Conservation (phyloP, 2,797 vertebrate genomes). For the Cuniculus paca region DNA sequence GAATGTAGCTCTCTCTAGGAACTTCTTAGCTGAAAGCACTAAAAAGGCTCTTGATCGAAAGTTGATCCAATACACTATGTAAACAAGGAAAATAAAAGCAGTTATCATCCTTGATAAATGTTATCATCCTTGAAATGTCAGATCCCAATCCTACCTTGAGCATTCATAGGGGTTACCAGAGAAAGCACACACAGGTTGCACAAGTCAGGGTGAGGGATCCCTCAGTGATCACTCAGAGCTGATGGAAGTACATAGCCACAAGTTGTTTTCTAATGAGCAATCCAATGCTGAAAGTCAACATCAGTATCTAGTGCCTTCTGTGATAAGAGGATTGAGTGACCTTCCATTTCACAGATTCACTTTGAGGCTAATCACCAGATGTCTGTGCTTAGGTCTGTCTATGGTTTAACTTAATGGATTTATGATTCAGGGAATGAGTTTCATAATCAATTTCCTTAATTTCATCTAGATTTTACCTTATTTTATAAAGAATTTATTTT, state of each 20-base stretch:
- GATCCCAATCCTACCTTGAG: not conserved
- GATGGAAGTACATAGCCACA: not conserved
- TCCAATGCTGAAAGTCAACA: not conserved
- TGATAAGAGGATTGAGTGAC: not conserved
- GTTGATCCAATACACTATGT: conserved; percentile 36
- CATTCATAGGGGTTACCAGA: not conserved
- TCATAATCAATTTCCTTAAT: conserved; percentile 42
- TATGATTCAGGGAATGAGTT: not conserved
- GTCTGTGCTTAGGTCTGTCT: not conserved
- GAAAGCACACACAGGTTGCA: not conserved
- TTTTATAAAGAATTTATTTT: conserved; percentile 9
- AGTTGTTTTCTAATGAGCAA: conserved; percentile 11
- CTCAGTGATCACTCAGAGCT: not conserved
- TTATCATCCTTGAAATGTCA: conserved; percentile 8
- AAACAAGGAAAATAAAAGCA: conserved; percentile 66
- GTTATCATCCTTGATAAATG: conserved; percentile 21
- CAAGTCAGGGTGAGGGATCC: not conserved
- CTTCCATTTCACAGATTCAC: not conserved
- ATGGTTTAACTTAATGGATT: not conserved
- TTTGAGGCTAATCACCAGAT: not conserved
- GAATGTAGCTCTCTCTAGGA: conserved; percentile 60
- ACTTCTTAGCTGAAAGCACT: conserved; percentile 26
- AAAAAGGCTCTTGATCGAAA: not conserved
- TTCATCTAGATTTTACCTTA: conserved; percentile 31
- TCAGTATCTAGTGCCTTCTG: not conserved